Evolutionary conservation across 2,113 vertebrate species (phyloP).

Genomic region (Atlantisia rogersi): DNA sequence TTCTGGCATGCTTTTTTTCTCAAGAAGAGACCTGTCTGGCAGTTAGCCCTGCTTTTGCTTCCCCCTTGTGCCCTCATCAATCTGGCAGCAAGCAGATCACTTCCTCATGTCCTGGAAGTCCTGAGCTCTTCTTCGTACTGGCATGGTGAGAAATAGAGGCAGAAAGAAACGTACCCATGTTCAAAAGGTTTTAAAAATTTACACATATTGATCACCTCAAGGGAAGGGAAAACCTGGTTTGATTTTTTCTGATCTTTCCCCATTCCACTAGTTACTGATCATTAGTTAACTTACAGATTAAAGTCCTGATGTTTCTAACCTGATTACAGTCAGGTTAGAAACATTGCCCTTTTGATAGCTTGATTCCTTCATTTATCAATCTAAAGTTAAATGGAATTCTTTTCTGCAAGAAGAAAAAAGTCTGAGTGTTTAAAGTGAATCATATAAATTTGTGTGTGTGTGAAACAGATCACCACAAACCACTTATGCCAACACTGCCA

Average conservation of each 20-base stretch:
- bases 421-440: background rate
- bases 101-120: background rate
- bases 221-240: background rate
- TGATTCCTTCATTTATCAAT: background rate
- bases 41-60: background rate
- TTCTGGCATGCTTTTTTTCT: background rate
- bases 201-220: background rate
- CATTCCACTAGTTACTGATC: background rate
- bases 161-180: background rate
- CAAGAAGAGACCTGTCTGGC: background rate
- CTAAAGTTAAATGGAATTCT: background rate
- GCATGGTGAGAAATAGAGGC: background rate
- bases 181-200: background rate
- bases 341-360: background rate
- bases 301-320: background rate
- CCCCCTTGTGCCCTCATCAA: background rate
- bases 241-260: background rate
- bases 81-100: background rate
- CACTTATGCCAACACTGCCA: background rate
- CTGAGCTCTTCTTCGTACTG: background rate
- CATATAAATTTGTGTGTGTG: background rate
- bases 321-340: background rate
- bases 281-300: background rate
- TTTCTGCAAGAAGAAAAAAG: background rate
- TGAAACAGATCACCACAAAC: slow-evolving; percentile 27